Base-by-base conservation (phyloP, 2,113 vertebrate genomes). In the Corythaeola cristata region DNA sequence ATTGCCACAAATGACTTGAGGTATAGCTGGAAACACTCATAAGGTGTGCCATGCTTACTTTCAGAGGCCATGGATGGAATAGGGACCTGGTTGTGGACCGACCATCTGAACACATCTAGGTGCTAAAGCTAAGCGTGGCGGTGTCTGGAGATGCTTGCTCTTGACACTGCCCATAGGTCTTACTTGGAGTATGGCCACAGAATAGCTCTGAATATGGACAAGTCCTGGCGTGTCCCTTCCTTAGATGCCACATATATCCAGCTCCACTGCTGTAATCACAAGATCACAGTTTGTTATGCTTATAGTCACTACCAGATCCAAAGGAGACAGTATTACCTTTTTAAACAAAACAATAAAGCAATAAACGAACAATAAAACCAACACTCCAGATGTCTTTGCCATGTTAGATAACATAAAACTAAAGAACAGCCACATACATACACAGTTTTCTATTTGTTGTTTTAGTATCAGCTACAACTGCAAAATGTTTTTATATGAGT, bases 291-390 rank as follows among this genome's bases (percentile, higher is more conserved):
- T 83, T 89, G 45, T 80, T 89, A 11, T 47, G 55, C 74, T 94
- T 74, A 35, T 14, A 93, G 89, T 59, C 66, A 66, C 91, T 66
- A 27, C 63, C 74, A 94, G 84, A 82, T 88, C 74, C 63, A 89
- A 85, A 85, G 62, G 37, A 95, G 86, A 89, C 84, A 89, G 88
- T 88, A 96, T 77, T 95, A 92, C 85, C 90, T 95, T 94, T 90
- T 94, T 96, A 94, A 96, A 91, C 82, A 94, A 96, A 96, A 90
- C 91, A 97, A 82, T 83, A 93, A 95, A 96, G 85, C 95, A 95
- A 93, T 96, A 97, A 97, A 95, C 27, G 3, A 96, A 82, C 93
- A 85, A 12, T 96, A 96, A 96, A 96, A 13, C 73, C 39, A 85
- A 53, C 71, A 91, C 74, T 93, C 93, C 93, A 96, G 93, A 95